Conservation (phyloP, 2,888 invertebrate species). For the Lasioglossum pauxillum region DNA sequence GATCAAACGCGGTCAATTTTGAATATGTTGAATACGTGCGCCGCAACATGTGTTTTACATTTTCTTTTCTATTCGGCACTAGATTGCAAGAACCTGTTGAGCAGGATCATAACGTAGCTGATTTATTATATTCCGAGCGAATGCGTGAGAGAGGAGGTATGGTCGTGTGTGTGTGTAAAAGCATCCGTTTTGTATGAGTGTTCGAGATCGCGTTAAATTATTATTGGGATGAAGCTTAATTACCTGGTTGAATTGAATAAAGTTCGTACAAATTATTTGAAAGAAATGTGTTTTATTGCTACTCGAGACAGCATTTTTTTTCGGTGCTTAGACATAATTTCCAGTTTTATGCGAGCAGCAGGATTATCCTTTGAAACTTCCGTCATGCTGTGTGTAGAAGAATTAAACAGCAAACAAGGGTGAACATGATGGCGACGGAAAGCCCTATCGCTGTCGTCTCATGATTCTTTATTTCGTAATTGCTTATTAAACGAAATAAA, state of each 20-base stretch:
- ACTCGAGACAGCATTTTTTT: constrained; percentile 65
- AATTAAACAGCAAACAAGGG: constrained; percentile 56
- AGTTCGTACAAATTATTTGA: constrained; percentile 59
- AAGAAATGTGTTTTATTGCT: constrained; percentile 73
- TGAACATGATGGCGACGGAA: constrained; percentile 29
- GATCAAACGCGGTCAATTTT: background rate
- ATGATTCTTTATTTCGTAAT: background rate
- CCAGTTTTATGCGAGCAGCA: constrained; percentile 62
- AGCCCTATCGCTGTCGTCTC: constrained; percentile 5
- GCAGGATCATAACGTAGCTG: constrained; percentile 49
- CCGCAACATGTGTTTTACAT: background rate
- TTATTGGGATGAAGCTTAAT: constrained; percentile 39
- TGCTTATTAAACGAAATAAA: constrained; percentile 28
- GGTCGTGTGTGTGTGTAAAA: constrained; percentile 28
- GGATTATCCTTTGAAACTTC: constrained; percentile 30
- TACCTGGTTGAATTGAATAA: constrained; percentile 58
- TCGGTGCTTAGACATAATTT: constrained; percentile 44
- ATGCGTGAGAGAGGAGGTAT: constrained; percentile 14
- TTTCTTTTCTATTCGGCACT: constrained; percentile 27
- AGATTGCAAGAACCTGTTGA: constrained; percentile 60
- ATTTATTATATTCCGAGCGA: background rate
- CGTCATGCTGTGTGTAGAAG: constrained; percentile 49
- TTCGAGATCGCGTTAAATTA: constrained; percentile 28
- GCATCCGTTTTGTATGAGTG: constrained; percentile 17
- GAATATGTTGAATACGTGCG: constrained; percentile 13